These are phyloP conservation scores for Onychomys leucogaster DNA, from an alignment of 2,797 vertebrate species.

Conservation along the genomic window DNA sequence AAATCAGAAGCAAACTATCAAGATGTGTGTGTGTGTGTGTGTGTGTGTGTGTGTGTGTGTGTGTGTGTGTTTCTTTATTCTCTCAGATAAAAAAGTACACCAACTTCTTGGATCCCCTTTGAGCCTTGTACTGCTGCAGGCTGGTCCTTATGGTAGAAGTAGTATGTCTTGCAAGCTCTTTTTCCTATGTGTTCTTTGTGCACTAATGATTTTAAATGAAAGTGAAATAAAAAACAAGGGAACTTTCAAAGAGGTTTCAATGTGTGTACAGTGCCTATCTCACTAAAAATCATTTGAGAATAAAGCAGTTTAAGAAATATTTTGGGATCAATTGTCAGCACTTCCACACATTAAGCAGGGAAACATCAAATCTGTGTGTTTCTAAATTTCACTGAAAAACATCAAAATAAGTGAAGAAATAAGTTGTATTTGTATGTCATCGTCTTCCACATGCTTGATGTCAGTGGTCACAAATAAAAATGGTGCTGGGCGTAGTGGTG, in stretches of 20 bases:
- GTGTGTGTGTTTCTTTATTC: no score
- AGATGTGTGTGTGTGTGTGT: no score
- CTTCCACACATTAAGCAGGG: not conserved
- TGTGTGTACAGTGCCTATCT: not conserved
- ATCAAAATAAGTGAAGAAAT: not conserved
- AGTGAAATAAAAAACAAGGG: conserved; percentile 12
- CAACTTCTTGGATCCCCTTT: no score
- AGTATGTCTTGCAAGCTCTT: conserved; percentile 52
- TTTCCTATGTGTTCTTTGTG: conserved; percentile 28
- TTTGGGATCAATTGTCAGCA: conserved; percentile 11
- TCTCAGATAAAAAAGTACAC: no score
- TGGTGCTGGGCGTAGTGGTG: no score
- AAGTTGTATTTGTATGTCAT: not conserved
- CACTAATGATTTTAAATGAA: conserved; percentile 48
- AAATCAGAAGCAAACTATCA: no score
- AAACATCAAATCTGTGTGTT: not conserved
- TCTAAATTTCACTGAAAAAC: not conserved
- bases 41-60: no score
- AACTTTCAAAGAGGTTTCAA: not conserved
- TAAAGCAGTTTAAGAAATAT: not conserved
- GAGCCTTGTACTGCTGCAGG: no score
- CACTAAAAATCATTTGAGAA: not conserved
- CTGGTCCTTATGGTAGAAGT: no score
- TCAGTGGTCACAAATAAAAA: not conserved
- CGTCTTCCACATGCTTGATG: not conserved